phyloP scores from a whole-genome alignment of 2,888 invertebrate genomes.

The Xestia rhomboidea region DNA sequence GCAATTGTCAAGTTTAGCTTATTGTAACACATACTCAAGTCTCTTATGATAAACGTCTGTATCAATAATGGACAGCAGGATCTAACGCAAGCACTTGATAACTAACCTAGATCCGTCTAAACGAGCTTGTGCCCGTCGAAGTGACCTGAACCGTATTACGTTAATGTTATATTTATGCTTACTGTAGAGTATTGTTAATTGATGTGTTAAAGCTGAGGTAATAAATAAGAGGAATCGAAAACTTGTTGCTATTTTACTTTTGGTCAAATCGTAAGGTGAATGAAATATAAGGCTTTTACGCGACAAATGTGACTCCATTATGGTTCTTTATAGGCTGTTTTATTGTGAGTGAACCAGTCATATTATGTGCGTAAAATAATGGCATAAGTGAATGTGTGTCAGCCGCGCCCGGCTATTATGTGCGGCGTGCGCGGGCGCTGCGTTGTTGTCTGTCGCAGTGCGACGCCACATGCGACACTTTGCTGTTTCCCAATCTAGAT shows the following conservation, averaged over 20 bases:
- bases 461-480: constrained; percentile 39
- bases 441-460: constrained; percentile 24
- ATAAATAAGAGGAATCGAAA: constrained; percentile 88
- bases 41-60: constrained; percentile 35
- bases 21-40: constrained; percentile 39
- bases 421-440: constrained; percentile 55
- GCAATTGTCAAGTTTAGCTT: constrained; percentile 37
- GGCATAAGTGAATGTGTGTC: constrained; percentile 73
- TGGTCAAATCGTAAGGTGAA: constrained; percentile 34
- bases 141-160: constrained; percentile 79
- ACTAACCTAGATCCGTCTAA: constrained; percentile 72
- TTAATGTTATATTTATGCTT: constrained; percentile 75
- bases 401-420: constrained; percentile 75
- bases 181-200: constrained; percentile 78
- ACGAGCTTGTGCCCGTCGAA: constrained; percentile 65
- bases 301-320: constrained; percentile 31
- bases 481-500: constrained; percentile 73
- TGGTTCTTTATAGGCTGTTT: constrained; percentile 37
- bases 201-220: constrained; percentile 86
- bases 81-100: constrained; percentile 36
- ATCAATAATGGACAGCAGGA: constrained; percentile 43
- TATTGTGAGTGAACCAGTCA: constrained; percentile 65
- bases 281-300: constrained; percentile 27
- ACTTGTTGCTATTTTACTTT: constrained; percentile 56
- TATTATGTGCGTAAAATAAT: constrained; percentile 65